Conservation (phyloP, 2,888 invertebrate genomes). For the Rhaphigaster nebulosa region DNA sequence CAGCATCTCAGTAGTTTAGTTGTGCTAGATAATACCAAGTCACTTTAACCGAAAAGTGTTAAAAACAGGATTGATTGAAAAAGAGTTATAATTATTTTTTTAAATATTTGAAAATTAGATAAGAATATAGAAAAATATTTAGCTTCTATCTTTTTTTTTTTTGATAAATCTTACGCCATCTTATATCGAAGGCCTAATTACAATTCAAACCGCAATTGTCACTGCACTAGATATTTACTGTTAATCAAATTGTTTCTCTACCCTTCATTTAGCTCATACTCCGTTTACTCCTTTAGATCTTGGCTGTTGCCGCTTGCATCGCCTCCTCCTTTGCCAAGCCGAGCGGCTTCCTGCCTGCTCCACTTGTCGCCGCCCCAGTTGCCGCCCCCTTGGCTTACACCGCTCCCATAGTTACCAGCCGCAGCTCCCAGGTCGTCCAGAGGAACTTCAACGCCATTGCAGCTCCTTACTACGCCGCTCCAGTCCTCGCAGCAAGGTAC, state of each 20-base stretch:
- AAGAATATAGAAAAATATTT: no score
- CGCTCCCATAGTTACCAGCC: slow-evolving; percentile 75
- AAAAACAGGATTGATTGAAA: no score
- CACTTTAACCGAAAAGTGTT: no score
- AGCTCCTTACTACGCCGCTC: slow-evolving; percentile 67
- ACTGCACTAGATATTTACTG: no score
- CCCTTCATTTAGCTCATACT: background rate
- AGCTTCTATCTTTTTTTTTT: no score
- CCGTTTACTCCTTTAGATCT: background rate
- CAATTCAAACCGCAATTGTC: background rate
- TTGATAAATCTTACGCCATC: no score
- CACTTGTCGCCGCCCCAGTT: slow-evolving; percentile 62
- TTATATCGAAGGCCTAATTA: background rate
- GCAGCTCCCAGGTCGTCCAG: slow-evolving; percentile 76
- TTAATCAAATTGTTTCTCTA: no score
- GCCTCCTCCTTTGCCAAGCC: slow-evolving; percentile 27
- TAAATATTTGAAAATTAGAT: no score
- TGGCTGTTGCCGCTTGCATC: slow-evolving; percentile 33
- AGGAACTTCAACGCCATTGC: slow-evolving; percentile 69
- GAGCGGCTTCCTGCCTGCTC: slow-evolving; percentile 45
- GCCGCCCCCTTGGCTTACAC: slow-evolving; percentile 60
- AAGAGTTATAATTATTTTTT: no score
- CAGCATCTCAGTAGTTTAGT: background rate
- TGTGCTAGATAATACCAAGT: no score
- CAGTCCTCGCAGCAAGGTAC: slow-evolving; percentile 65